phyloP scores from a whole-genome alignment of 2,797 vertebrate species.

The Carcharodon carcharias region DNA sequence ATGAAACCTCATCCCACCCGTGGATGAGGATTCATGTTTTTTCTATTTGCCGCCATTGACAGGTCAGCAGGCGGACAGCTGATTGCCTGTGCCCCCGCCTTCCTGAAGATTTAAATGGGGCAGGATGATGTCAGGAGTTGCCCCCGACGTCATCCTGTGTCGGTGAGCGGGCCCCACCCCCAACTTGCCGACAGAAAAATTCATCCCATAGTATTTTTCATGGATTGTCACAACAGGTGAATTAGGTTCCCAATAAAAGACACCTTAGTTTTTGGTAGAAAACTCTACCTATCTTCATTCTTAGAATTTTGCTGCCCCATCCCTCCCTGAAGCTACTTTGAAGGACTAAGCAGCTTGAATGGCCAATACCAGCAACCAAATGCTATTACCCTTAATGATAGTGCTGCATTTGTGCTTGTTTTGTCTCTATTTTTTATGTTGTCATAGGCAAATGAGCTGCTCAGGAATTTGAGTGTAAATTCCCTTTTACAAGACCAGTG shows the following conservation, averaged over 20 bases:
- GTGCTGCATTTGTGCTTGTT: background rate
- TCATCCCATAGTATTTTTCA: no score
- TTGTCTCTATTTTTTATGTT: background rate
- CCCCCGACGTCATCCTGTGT: no score
- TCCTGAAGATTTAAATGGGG: no score
- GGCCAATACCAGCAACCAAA: background rate
- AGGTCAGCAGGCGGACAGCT: no score
- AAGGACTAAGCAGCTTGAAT: background rate
- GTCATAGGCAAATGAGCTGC: background rate
- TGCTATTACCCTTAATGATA: background rate
- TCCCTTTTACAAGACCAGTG: background rate
- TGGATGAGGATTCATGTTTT: no score
- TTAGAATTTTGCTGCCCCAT: background rate
- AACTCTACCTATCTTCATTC: background rate
- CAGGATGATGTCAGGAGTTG: no score
- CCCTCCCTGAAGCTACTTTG: background rate
- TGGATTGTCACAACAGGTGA: background rate
- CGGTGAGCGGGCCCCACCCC: no score
- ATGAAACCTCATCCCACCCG: no score
- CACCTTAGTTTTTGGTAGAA: background rate
- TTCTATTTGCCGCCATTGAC: no score
- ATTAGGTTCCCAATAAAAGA: background rate
- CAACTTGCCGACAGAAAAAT: no score
- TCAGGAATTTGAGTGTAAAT: background rate
- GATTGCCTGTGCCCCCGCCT: no score